These are phyloP conservation scores for Phasianus colchicus DNA, from an alignment of 2,113 vertebrate genomes.

Conservation along the genomic window DNA sequence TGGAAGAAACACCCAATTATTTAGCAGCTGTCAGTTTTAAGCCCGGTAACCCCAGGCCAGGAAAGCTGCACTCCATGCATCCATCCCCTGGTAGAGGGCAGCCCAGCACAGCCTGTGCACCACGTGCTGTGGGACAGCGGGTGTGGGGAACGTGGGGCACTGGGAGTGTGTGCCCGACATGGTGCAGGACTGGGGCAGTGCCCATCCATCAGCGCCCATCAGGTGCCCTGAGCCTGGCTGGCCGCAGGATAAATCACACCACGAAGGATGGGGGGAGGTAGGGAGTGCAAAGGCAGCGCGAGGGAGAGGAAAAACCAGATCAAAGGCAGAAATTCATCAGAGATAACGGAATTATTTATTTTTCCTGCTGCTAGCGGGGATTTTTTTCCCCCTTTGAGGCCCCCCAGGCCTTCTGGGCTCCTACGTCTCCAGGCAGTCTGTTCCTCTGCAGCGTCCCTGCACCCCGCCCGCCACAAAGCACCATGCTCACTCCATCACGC, in stretches of 20 bases:
- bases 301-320: slow-evolving; percentile 74
- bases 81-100: neutral
- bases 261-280: slow-evolving; percentile 23
- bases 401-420: slow-evolving; percentile 75
- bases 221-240: slow-evolving; percentile 26
- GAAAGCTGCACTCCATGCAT: neutral
- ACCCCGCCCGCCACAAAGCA: slow-evolving; percentile 68
- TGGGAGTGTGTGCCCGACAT: slow-evolving; percentile 2
- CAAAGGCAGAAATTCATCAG: slow-evolving; percentile 86
- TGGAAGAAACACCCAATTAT: slow-evolving; percentile 58
- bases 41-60: neutral
- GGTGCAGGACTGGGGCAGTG: neutral
- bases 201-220: slow-evolving; percentile 79
- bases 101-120: fast-evolving
- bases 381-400: slow-evolving; percentile 72
- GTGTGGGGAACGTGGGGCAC: neutral
- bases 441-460: slow-evolving; percentile 68
- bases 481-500: slow-evolving; percentile 74
- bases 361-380: slow-evolving; percentile 78
- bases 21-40: slow-evolving; percentile 55
- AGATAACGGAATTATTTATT: slow-evolving; percentile 87
- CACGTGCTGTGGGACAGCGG: too few relatives aligned
- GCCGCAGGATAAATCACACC: slow-evolving; percentile 76
- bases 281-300: slow-evolving; percentile 23
- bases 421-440: slow-evolving; percentile 75